phyloP scores from a whole-genome alignment of 2,797 vertebrate species.

The Chelmon rostratus region DNA sequence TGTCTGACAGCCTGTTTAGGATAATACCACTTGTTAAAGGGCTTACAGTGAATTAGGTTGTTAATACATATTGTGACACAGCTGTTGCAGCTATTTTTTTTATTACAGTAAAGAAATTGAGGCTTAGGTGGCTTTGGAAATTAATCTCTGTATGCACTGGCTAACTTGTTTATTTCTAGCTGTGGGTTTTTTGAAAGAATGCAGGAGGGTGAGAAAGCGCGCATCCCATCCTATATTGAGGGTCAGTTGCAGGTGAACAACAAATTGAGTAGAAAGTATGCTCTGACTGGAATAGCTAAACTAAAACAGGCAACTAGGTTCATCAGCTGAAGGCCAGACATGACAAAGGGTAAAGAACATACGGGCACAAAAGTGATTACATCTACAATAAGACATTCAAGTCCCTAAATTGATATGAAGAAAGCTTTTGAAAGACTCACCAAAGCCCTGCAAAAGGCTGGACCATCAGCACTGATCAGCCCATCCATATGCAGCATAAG shows the following conservation, averaged over 20 bases:
- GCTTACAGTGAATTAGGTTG: slow-evolving; percentile 75
- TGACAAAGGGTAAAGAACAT: not conserved
- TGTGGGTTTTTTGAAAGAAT: not conserved
- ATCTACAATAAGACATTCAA: not conserved
- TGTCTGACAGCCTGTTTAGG: slow-evolving; percentile 57
- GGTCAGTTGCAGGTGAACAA: slow-evolving; percentile 24
- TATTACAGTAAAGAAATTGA: slow-evolving; percentile 42
- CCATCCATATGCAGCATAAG: too few species aligned
- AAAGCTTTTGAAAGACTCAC: too few species aligned
- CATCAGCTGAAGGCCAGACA: too few species aligned
- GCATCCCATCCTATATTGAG: slow-evolving; percentile 37
- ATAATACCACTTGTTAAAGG: slow-evolving; percentile 69
- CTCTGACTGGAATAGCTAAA: not conserved
- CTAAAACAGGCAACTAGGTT: not conserved
- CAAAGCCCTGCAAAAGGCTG: too few species aligned
- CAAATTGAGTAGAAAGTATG: not conserved
- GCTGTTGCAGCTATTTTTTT: slow-evolving; percentile 59
- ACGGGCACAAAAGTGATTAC: not conserved
- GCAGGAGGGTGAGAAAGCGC: not conserved
- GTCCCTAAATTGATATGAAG: not conserved
- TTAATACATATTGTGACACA: slow-evolving; percentile 73
- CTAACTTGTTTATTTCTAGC: slow-evolving; percentile 22
- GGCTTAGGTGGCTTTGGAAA: slow-evolving; percentile 52
- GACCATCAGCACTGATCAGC: too few species aligned
- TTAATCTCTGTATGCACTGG: slow-evolving; percentile 46